Base-by-base conservation (phyloP, 1,140 invertebrate genomes). In the Eriocheir sinensis region DNA sequence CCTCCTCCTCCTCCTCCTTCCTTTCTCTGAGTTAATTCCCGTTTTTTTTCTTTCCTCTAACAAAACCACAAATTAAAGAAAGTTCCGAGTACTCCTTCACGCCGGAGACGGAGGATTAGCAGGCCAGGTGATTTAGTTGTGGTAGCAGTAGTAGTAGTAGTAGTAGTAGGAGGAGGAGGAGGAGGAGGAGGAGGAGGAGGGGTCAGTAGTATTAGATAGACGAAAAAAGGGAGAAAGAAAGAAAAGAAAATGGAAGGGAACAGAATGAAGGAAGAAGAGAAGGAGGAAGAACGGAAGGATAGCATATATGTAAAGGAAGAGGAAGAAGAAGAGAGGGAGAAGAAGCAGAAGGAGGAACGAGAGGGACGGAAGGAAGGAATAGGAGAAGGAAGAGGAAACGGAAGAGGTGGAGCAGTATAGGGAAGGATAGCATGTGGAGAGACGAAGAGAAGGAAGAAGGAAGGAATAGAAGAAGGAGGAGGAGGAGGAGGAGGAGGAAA, bases 201-300 rank as follows among this genome's bases (percentile, higher is more conserved):
- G n/a, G n/a, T n/a, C n/a, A n/a, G n/a, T n/a, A n/a, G n/a, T n/a
- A n/a, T n/a, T n/a, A n/a, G n/a, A n/a, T n/a, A n/a, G n/a, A n/a
- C n/a, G n/a, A n/a, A n/a, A n/a, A n/a, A n/a, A n/a, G n/a, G n/a
- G n/a, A n/a, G n/a, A n/a, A n/a, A n/a, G n/a, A n/a, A n/a, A n/a
- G n/a, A n/a, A n/a, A n/a, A n/a, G n/a, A n/a, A n/a, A n/a, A n/a
- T n/a, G n/a, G n/a, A n/a, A n/a, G n/a, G n/a, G n/a, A n/a, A n/a
- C n/a, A n/a, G n/a, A n/a, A n/a, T n/a, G 60, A n/a, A 72, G 60
- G 60, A 72, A n/a, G 60, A 72, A n/a, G 60, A 72, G 60, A n/a
- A n/a, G 27, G 60, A 72, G 60, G 60, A 72, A n/a, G 60, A 72
- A n/a, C 21, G n/a, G 60, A n/a, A 72, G 60, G 60, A n/a, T n/a